phyloP scores from a whole-genome alignment of 2,888 invertebrate species.

The Herminia tarsipennalis region DNA sequence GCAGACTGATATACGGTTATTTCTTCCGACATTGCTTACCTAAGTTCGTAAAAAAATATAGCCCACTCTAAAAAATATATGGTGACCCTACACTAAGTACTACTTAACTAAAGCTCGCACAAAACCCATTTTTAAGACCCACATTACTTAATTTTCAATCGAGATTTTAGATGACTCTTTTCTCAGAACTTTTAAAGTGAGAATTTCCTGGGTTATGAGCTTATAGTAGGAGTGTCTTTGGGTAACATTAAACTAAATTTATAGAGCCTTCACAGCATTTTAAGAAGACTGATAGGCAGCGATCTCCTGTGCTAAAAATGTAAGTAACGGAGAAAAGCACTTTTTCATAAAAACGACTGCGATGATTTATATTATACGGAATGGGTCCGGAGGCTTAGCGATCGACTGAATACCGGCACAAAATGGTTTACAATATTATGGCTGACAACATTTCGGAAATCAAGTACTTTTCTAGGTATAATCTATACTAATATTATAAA shows the following conservation, averaged over 20 bases:
- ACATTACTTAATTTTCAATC: slow-evolving; percentile 19
- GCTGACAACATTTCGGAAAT: too few relatives aligned
- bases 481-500: too few relatives aligned
- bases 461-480: too few relatives aligned
- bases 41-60: slow-evolving; percentile 39
- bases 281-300: slow-evolving; percentile 25
- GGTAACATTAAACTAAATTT: slow-evolving; percentile 18
- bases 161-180: slow-evolving; percentile 1
- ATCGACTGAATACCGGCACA: too few relatives aligned
- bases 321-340: slow-evolving; percentile 12
- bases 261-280: slow-evolving; percentile 20
- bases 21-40: slow-evolving; percentile 38
- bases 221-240: slow-evolving; percentile 12
- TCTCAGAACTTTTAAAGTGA: slow-evolving; percentile 3
- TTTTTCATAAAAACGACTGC: slow-evolving; percentile 26
- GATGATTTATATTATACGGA: slow-evolving; percentile 1
- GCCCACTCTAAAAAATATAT: slow-evolving; percentile 3
- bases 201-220: slow-evolving; percentile 11
- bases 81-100: slow-evolving; percentile 1
- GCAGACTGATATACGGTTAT: slow-evolving; percentile 48
- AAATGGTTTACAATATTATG: too few relatives aligned
- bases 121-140: slow-evolving; percentile 22
- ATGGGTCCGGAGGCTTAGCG: too few relatives aligned
- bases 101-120: slow-evolving; percentile 11
- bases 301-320: slow-evolving; percentile 14